Evolutionary conservation across 2,113 vertebrate genomes (phyloP).

Genomic region (Typhlomys cinereus): DNA sequence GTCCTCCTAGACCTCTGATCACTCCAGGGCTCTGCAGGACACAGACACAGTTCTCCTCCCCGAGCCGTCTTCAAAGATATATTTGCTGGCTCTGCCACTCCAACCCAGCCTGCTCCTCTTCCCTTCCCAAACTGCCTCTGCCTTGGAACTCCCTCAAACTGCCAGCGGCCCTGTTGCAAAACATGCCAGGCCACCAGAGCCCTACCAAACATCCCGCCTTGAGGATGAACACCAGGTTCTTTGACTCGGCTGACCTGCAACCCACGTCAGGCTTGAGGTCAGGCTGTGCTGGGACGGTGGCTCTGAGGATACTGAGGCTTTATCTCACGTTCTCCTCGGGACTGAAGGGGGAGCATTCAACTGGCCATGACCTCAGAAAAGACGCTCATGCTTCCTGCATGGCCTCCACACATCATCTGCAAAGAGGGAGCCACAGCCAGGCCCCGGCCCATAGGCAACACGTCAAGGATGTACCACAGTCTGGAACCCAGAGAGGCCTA

Average conservation of each 20-base stretch:
- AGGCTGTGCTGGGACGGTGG: background rate
- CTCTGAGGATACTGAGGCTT: background rate
- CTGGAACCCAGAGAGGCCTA: background rate
- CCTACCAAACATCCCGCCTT: background rate
- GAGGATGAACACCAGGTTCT: background rate
- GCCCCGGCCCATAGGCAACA: background rate
- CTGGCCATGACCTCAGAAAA: background rate
- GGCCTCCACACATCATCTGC: background rate
- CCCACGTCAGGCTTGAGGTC: background rate
- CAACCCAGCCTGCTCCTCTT: background rate
- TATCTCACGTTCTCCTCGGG: background rate
- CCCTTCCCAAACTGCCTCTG: background rate
- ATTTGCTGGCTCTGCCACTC: background rate
- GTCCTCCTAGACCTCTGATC: background rate
- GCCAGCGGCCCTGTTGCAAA: background rate
- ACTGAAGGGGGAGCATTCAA: background rate
- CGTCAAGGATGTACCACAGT: fast-evolving
- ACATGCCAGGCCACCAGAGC: background rate
- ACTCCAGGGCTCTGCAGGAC: background rate
- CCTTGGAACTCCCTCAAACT: background rate
- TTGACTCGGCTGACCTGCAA: fast-evolving
- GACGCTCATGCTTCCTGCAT: background rate
- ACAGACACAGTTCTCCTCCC: too few species aligned
- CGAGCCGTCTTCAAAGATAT: background rate
- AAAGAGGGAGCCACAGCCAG: background rate